Base-by-base conservation (phyloP, 2,888 invertebrate species). In the Sesia bembeciformis region DNA sequence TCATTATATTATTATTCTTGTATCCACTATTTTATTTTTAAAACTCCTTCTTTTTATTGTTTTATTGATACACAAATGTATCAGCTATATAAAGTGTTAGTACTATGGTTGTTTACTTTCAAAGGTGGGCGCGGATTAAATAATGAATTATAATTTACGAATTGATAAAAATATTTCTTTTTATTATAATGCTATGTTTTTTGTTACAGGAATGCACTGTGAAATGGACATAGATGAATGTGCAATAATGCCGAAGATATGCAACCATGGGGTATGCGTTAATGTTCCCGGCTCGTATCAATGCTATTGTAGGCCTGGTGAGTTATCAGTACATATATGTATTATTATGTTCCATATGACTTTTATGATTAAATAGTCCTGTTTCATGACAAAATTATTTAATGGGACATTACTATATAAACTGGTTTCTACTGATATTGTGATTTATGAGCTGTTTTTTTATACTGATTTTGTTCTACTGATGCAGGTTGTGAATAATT, bases 291-390 rank as follows among this genome's bases (percentile, higher is more conserved):
- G 96, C 51, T 92, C 93, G 57, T 97, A 93, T 81, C 93, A 94
- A 68, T 97, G 97, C 78, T 95, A 94, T 69, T 97, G 97, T 77
- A 92, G 91, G 53, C 95, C 96, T n/a, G 97, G 89, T 90, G 64
- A 50, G 57, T 23, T 23, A 23, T 23, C 49, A n/a, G n/a, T n/a
- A 5, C 3, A 4, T n/a, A 8, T 49, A 3, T 8, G 3, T 49
- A 8, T 49, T 49, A 49, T 8, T 23, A 23, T 23, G 23, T 23
- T 23, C 23, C 23, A n/a, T n/a, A n/a, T n/a, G 23, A 23, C 23
- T 23, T 23, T 23, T 23, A 23, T 23, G 23, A 23, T 23, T 23
- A 23, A 23, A 23, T 23, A 23, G 2, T 23, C 23, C 23, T 23
- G 1, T 23, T 23, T 23, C 23, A 23, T 23, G 23, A 23, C 23